Base-by-base conservation (phyloP, 2,113 vertebrate species). In the Eptesicus fuscus region DNA sequence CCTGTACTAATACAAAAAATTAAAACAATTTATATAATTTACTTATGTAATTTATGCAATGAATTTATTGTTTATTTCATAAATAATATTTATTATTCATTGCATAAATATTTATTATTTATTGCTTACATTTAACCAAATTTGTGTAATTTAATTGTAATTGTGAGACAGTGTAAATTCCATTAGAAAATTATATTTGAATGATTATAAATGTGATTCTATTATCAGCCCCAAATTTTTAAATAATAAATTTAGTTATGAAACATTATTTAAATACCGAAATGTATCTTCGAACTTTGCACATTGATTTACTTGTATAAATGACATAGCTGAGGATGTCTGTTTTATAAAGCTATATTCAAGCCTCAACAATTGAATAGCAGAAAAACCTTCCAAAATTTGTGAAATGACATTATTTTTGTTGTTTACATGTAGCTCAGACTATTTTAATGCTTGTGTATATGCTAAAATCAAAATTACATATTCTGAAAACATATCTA, bases 401-500 rank as follows among this genome's bases (percentile, higher is more conserved):
- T 96, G 13, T 78, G 47, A 83, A 93, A 94, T 93, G 61, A 51
- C 44, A 30, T 35, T 56, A 35, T 77, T 89, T 91, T 89, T 86
- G 56, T 53, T 83, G 17, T 77, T 95, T 12, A 49, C 37, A 65
- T 73, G 28, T 65, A 44, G 30, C 65, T 88, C 56, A 90, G 73
- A 74, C 25, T 92, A 86, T 93, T 85, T 95, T 92, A 80, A 83
- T 90, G n/a, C 35, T 40, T 77, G 32, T 80, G 1, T n/a, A 63
- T 42, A 23, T 8, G 69, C 9, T 88, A 83, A 85, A 86, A 85
- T 87, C 42, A 79, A 93, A 91, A 49, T 87, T 40, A 22, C 44
- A n/a, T 47, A 63, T 40, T 53, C 42, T 69, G 59, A 95, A 76
- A 67, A 22, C 11, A 28, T 23, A 30, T 7, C 28, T 73, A 61